Evolutionary conservation across 37 sponge, comb jelly and placozoan genomes (phyloP).

Genomic region (Crambe crambe): DNA sequence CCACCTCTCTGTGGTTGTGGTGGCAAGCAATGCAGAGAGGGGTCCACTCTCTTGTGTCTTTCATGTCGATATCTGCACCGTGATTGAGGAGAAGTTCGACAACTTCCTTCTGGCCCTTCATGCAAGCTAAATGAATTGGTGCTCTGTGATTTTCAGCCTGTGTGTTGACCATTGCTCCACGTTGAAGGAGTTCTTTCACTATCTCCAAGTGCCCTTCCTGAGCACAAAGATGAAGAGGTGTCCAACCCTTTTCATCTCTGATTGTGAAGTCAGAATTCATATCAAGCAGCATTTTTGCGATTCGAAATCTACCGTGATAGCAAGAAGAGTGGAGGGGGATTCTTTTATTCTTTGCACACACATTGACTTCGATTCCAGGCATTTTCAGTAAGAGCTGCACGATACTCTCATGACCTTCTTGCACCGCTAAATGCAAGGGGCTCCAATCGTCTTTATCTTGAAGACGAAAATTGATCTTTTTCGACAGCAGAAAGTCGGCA

Average conservation of each 20-base stretch:
- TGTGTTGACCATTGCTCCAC: constrained; percentile 59
- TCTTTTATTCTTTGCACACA: constrained; percentile 68
- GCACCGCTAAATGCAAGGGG: constrained; percentile 78
- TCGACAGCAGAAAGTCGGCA: constrained; percentile 55
- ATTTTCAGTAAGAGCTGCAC: constrained; percentile 41
- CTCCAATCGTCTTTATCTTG: constrained; percentile 86
- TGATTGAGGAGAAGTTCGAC: constrained; percentile 53
- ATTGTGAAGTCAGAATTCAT: constrained; percentile 43
- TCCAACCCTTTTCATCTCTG: constrained; percentile 84
- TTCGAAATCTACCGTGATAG: constrained; percentile 53
- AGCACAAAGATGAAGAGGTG: constrained; percentile 74
- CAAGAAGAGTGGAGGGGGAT: constrained; percentile 77
- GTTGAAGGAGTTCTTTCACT: constrained; percentile 37
- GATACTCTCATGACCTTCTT: constrained; percentile 72
- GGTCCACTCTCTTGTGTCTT: constrained; percentile 70
- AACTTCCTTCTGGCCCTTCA: constrained; percentile 64
- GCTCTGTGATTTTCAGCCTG: constrained; percentile 73
- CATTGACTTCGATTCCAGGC: constrained; percentile 45
- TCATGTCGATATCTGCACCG: constrained; percentile 57
- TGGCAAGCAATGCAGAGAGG: constrained; percentile 75
- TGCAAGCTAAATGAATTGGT: constrained; percentile 77
- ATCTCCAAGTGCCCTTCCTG: constrained; percentile 75
- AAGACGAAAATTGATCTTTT: constrained; percentile 41
- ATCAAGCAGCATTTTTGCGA: constrained; percentile 56
- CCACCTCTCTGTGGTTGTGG: constrained; percentile 53